Conservation (phyloP, 2,797 vertebrate genomes). For the Argya squamiceps region DNA sequence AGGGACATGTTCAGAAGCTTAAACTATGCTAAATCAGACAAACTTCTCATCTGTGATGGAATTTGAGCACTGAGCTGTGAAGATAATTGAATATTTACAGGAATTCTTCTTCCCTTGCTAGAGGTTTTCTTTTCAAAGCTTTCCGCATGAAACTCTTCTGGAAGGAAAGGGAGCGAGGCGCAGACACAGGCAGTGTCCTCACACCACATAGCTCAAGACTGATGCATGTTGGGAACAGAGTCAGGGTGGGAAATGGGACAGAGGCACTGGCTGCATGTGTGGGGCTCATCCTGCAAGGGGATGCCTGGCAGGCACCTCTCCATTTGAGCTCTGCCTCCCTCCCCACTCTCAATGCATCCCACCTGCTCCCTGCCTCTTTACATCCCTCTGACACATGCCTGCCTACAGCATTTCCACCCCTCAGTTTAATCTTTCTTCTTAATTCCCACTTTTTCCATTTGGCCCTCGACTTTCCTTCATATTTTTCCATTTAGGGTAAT, state of each 20-base stretch:
- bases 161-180: background rate
- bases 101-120: background rate
- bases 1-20: constrained; percentile 14
- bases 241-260: background rate
- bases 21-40: constrained; percentile 34
- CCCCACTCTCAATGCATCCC: background rate
- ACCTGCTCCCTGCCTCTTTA: background rate
- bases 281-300: background rate
- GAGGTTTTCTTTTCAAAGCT: constrained; percentile 11
- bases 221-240: rapidly evolving
- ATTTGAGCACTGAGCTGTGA: constrained; percentile 30
- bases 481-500: background rate
- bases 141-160: background rate
- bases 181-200: rapidly evolving
- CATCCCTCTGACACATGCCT: background rate
- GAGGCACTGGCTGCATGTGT: background rate
- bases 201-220: background rate
- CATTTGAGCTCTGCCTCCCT: rapidly evolving
- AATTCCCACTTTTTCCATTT: background rate
- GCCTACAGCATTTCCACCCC: background rate
- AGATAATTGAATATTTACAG: constrained; percentile 40
- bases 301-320: background rate
- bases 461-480: background rate
- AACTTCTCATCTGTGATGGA: constrained; percentile 25
- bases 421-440: background rate